Percentiles rank a stretch among this genome's conserved stretches.
Conservation (phyloP, 2,888 invertebrate genomes). For the Rotaria socialis region DNA sequence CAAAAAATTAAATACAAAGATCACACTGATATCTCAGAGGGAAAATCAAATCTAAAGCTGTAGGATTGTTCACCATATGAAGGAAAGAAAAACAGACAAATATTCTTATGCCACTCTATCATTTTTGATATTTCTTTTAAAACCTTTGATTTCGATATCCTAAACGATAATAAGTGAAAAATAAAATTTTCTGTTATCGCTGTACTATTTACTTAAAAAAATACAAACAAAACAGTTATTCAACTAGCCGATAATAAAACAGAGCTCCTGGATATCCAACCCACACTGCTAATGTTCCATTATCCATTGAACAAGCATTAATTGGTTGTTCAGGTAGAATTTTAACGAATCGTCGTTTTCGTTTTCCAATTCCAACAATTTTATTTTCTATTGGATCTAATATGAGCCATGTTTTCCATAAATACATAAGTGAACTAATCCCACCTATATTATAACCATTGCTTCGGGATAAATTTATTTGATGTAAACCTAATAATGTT, state of each 20-base stretch:
- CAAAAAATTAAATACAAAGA: no score
- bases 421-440: neutral
- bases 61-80: no score
- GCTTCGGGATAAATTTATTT: neutral
- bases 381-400: constrained; percentile 10
- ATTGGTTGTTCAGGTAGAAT: neutral
- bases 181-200: neutral
- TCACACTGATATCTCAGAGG: no score
- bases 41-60: no score
- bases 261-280: neutral
- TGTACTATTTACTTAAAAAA: neutral
- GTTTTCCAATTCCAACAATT: neutral
- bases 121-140: no score
- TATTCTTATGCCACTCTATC: no score
- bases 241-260: neutral
- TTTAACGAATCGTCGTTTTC: neutral
- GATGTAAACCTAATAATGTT: neutral
- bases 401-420: constrained; percentile 34
- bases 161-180: no score
- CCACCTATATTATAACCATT: neutral
- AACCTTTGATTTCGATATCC: no score
- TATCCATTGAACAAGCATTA: constrained; percentile 20
- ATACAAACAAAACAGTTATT: neutral
- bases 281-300: constrained; percentile 18
- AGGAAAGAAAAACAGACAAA: no score